Evolutionary conservation across 2,797 vertebrate species (phyloP).

Genomic region (Melanotaenia pygmaea): DNA sequence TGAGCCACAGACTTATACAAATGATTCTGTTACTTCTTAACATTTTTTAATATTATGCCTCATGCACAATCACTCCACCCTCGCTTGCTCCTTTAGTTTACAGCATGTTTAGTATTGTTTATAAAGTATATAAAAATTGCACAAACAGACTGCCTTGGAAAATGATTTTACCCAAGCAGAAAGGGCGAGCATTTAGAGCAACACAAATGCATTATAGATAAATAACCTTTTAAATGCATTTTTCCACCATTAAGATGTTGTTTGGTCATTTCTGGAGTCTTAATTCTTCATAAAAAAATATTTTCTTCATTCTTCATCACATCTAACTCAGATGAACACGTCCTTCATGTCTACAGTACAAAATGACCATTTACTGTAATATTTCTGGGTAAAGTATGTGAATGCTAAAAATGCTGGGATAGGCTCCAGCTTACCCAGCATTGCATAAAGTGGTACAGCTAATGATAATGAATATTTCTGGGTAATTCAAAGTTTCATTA

Average conservation of each 20-base stretch:
- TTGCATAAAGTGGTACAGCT: too few species aligned
- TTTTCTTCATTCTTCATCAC: not conserved
- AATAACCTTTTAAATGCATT: not conserved
- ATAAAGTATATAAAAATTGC: not conserved
- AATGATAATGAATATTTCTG: too few species aligned
- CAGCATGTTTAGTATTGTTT: not conserved
- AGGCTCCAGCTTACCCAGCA: too few species aligned
- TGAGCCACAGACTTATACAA: not conserved
- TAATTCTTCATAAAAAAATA: not conserved
- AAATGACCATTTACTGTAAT: too few species aligned
- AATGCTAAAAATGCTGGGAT: too few species aligned
- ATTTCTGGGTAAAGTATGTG: too few species aligned
- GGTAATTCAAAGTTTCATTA: not conserved
- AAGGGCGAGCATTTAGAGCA: not conserved
- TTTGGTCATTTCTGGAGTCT: not conserved
- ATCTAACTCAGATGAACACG: slow-evolving; percentile 1
- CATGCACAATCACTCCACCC: not conserved
- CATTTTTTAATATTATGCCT: not conserved
- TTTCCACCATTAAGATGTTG: not conserved
- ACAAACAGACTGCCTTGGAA: not conserved
- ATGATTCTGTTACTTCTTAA: not conserved
- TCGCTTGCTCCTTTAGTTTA: not conserved
- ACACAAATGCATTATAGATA: not conserved
- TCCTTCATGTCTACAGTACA: slow-evolving; percentile 9
- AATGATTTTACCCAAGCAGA: not conserved